Percentiles rank a stretch among this genome's conserved stretches.
Evolutionary conservation across 2,888 invertebrate genomes (phyloP).

Genomic region (Apamea sordens): DNA sequence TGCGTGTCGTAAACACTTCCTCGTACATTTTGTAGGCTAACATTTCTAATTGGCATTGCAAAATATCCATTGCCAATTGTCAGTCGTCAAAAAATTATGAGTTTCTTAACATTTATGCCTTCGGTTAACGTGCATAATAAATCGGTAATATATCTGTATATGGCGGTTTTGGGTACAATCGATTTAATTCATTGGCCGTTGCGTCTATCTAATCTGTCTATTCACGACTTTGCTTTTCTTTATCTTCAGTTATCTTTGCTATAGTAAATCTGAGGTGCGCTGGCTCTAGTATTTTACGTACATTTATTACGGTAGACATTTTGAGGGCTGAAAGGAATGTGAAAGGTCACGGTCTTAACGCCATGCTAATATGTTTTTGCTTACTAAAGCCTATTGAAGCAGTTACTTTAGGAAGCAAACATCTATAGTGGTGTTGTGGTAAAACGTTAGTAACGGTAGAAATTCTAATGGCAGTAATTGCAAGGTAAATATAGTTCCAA

Average conservation of each 20-base stretch:
- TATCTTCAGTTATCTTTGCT: slow-evolving; percentile 17
- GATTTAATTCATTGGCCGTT: slow-evolving; percentile 47
- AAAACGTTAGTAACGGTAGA: slow-evolving; percentile 13
- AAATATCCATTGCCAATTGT: slow-evolving; percentile 58
- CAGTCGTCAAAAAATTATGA: slow-evolving; percentile 54
- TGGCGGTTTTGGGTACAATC: slow-evolving; percentile 58
- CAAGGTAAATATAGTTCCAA: slow-evolving; percentile 30
- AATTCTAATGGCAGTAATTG: slow-evolving; percentile 23
- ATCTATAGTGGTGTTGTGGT: not conserved
- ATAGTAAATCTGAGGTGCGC: slow-evolving; percentile 14
- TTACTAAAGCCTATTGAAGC: slow-evolving; percentile 16
- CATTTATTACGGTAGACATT: slow-evolving; percentile 25
- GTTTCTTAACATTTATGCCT: slow-evolving; percentile 57
- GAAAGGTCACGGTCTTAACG: slow-evolving; percentile 38
- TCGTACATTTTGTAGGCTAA: slow-evolving; percentile 49
- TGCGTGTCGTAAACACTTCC: slow-evolving; percentile 36
- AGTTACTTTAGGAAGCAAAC: not conserved
- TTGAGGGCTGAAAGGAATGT: slow-evolving; percentile 28
- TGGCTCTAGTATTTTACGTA: slow-evolving; percentile 20
- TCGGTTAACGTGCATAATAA: slow-evolving; percentile 63
- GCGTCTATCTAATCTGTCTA: slow-evolving; percentile 38
- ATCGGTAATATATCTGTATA: slow-evolving; percentile 60
- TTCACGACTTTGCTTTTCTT: slow-evolving; percentile 24
- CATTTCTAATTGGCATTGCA: slow-evolving; percentile 60
- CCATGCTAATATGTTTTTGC: slow-evolving; percentile 17